Evolutionary conservation across 1,140 invertebrate species (phyloP), one percentile per base, ranked within the genome.

Genomic region (Scaptomyza pallida): DNA sequence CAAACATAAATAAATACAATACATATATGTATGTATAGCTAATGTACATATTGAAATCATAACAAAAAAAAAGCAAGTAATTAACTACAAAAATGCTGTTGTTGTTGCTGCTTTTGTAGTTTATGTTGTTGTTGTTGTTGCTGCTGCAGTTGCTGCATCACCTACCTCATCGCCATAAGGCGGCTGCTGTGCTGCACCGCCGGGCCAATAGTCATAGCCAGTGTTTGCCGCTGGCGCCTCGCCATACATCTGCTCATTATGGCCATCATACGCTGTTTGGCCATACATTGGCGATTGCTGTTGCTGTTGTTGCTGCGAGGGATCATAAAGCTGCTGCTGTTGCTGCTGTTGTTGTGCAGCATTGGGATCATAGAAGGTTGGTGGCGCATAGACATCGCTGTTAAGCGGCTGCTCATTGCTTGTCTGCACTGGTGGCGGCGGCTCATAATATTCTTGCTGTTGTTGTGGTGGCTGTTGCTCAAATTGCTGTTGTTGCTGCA

Each of bases 131-230:
- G 19, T 26, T 30, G 15, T 9, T 17, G 17, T 50, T 9, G 10
- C 3, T 16, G 10, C 12, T 63, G 43, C 5, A 13, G 13, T 30
- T 30, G 9, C 6, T 43, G 13, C 37, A 43, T 8, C 15, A 70
- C 81, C 35, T 69, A 86, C 81, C 81, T 86, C 81, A 44, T 86
- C 82, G 59, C 82, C 81, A 37, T 88, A 89, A 0, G 80, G 75
- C 15, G 68, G 80, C 56, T 85, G 78, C 47, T 75, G 77, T 19
- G 12, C 33, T 72, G 44, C 61, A 57, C 47, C 70, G 37, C 51
- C 56, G 33, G 69, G 51, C 79, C 81, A 86, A 54, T 88, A 88
- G 5, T 86, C 81, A 12, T 88, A 86, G 21, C 64, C 72, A 26
- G 52, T 10, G 5, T 47, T 35, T 8, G 56, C 30, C 65, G 62